Conservation (phyloP, 1,140 invertebrate species). For the Cotesia glomerata region DNA sequence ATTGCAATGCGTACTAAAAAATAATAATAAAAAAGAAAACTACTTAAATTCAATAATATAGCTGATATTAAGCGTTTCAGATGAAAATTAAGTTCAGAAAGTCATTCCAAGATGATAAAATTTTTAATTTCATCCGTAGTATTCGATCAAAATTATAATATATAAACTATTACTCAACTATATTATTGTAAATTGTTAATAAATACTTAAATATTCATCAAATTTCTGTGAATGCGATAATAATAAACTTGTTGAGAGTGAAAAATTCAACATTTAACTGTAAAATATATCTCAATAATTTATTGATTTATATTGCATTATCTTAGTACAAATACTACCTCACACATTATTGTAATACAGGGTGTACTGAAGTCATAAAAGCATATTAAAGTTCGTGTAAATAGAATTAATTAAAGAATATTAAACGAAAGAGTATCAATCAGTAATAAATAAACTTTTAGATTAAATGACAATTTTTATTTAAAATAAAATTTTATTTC, state of each 20-base stretch:
- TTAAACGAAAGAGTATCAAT: conserved; percentile 19
- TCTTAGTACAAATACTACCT: conserved; percentile 62
- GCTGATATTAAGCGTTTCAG: conserved; percentile 31
- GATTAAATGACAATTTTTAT: neutral
- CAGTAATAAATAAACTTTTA: neutral
- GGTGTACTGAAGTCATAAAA: conserved; percentile 48
- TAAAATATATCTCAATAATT: conserved; percentile 45
- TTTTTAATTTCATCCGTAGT: conserved; percentile 3
- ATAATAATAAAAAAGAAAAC: conserved; percentile 41
- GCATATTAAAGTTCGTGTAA: conserved; percentile 46
- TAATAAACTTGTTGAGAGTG: neutral
- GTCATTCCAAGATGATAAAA: neutral
- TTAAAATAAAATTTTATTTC: neutral
- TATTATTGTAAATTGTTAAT: too few species aligned
- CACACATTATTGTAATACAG: conserved; percentile 56
- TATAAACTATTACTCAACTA: too few species aligned
- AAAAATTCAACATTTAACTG: conserved; percentile 8
- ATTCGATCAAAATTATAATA: too few species aligned
- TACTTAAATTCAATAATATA: conserved; percentile 41
- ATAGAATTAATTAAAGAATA: conserved; percentile 27
- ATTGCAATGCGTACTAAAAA: conserved; percentile 10
- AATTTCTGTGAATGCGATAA: too few species aligned
- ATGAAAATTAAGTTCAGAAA: conserved; percentile 17
- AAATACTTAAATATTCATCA: too few species aligned
- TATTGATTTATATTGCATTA: conserved; percentile 37